Percentiles rank a stretch among this genome's conserved stretches.
These are phyloP conservation scores for Aldrovandia affinis DNA, from an alignment of 2,797 vertebrate species.

Conservation along the genomic window DNA sequence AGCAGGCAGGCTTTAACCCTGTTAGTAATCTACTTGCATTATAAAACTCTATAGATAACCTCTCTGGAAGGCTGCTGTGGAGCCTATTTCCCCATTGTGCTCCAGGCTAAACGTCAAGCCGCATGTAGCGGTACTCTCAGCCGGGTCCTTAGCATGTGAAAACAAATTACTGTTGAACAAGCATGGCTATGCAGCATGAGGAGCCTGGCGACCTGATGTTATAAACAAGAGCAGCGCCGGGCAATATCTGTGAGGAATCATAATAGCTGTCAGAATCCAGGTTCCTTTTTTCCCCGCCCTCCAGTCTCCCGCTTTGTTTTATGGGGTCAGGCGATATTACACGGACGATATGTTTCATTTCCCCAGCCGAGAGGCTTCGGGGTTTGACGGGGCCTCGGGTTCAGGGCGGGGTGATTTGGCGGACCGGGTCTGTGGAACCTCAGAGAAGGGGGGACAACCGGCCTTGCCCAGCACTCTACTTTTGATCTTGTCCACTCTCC, in stretches of 20 bases:
- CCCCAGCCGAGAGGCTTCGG: conserved; percentile 81
- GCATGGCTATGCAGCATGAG: conserved; percentile 68
- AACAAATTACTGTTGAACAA: conserved; percentile 78
- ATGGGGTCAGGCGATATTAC: conserved; percentile 87
- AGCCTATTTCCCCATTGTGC: conserved; percentile 54
- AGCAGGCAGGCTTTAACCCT: conserved; percentile 20
- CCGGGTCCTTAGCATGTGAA: conserved; percentile 78
- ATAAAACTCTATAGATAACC: conserved; percentile 34
- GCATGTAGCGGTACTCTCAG: conserved; percentile 66
- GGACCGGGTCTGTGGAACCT: conserved; percentile 70
- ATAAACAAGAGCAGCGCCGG: conserved; percentile 66
- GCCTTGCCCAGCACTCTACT: conserved; percentile 70
- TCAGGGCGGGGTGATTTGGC: conserved; percentile 78
- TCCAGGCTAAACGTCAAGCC: conserved; percentile 69
- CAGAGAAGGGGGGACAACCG: conserved; percentile 65
- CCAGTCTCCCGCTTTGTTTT: no score
- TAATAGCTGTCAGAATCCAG: conserved; percentile 84
- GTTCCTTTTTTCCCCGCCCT: no score
- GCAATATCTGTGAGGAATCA: conserved; percentile 73
- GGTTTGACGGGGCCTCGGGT: conserved; percentile 77
- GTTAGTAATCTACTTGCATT: conserved; percentile 51
- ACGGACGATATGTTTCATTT: conserved; percentile 81
- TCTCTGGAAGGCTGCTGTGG: conserved; percentile 50
- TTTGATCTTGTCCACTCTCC: conserved; percentile 83
- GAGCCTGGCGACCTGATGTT: conserved; percentile 61